Evolutionary conservation across 2,113 vertebrate species (phyloP), one percentile per base, ranked within the genome.

Genomic region (Caranx melampygus): DNA sequence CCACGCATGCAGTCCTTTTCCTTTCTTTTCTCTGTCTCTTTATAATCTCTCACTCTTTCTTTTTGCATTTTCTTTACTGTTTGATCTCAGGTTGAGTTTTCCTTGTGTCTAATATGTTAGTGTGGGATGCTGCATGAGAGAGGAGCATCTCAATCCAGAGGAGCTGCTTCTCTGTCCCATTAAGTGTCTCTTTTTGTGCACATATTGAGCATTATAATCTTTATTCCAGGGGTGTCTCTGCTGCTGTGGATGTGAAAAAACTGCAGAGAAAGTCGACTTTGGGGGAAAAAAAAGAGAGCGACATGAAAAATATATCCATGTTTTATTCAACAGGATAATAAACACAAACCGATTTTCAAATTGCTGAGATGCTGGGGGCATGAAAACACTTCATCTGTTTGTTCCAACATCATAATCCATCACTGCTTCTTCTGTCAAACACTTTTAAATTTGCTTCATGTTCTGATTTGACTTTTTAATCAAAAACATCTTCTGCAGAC

Each of bases 1-100:
- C 89, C 89, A 89, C 88, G 81, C 84, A 89, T 34, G 31, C 88
- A 79, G 40, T 61, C 40, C 37, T 79, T 55, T 78, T 12, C 61
- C 62, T 70, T 66, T 72, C 40, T 45, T 44, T 62, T 67, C 33
- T 26, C 18, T 20, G 4, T 34, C 18, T 37, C 52, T 52, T 40
- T 44, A 18, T 13, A 45, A 11, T 54, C 18, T 45, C 10, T 73
- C 37, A 52, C 10, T 72, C 21, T 72, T 68, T 67, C 15, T 75
- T 26, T 54, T 8, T 33, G 44, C n/a, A 34, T 59, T 13, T 7
- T 42, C 33, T 37, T 35, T 14, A 1, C 31, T 35, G 33, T 31
- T 66, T 44, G 26, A 60, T 26, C 44, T 59, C 31, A 21, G 16
- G 34, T 14, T 57, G 9, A 49, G n/a, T 71, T 65, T 55, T 47